These are phyloP conservation scores for Hyperopisus bebe DNA, from an alignment of 2,113 vertebrate species.

Conservation along the genomic window DNA sequence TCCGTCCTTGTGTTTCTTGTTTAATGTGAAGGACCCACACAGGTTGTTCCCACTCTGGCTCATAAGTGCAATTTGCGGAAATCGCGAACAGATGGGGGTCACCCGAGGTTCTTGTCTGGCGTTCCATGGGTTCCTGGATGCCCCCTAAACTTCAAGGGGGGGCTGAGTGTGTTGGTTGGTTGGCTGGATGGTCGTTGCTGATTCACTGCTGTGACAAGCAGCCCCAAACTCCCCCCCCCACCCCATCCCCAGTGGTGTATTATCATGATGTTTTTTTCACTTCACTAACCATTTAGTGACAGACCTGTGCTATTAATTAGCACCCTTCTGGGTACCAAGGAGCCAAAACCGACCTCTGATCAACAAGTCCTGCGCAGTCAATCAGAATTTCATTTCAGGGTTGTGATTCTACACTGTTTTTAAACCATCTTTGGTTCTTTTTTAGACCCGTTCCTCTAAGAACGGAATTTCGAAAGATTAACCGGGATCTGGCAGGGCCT, in stretches of 20 bases:
- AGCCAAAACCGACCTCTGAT: background rate
- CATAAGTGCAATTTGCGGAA: background rate
- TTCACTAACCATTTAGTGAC: background rate
- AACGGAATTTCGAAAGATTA: background rate
- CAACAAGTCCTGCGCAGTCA: background rate
- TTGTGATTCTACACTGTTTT: background rate
- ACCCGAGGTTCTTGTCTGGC: background rate
- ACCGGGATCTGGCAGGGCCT: background rate
- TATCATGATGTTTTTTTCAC: background rate
- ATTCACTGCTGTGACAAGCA: background rate
- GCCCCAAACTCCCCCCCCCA: background rate
- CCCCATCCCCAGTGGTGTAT: background rate
- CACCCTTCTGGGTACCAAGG: background rate
- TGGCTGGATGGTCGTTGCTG: background rate
- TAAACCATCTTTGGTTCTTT: background rate
- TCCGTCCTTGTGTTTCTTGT: background rate
- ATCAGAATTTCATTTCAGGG: background rate
- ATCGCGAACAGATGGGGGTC: background rate
- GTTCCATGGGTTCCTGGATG: background rate
- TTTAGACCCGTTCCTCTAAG: too few relatives aligned
- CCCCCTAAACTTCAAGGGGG: background rate
- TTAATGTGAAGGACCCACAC: background rate
- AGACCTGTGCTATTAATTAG: background rate
- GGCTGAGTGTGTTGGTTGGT: background rate
- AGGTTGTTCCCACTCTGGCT: background rate